Evolutionary conservation across 2,888 invertebrate genomes (phyloP).

Genomic region (Anthophora plumipes): DNA sequence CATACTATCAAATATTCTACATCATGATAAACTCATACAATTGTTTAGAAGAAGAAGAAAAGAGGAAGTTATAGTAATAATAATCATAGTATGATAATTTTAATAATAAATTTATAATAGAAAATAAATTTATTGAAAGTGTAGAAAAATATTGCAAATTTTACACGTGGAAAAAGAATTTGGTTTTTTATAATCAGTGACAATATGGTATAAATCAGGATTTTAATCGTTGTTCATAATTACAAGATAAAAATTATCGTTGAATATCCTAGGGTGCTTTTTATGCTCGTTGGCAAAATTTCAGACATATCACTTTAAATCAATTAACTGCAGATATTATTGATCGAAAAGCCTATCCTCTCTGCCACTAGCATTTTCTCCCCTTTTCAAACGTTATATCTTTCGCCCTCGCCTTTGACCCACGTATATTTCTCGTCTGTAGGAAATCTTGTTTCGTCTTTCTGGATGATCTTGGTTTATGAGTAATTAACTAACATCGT

Average conservation of each 20-base stretch:
- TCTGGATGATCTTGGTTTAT: constrained; percentile 47
- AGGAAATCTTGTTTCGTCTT: constrained; percentile 42
- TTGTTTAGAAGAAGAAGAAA: no score
- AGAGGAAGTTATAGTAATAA: no score
- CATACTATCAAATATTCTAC: no score
- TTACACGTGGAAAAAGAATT: no score
- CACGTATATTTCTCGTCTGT: constrained; percentile 16
- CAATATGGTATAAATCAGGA: no score
- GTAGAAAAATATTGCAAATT: no score
- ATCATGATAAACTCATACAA: no score
- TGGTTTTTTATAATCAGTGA: no score
- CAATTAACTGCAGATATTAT: constrained; percentile 69
- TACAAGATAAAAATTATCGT: background rate
- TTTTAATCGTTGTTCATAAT: no score
- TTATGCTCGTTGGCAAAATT: constrained; percentile 62
- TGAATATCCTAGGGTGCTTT: background rate
- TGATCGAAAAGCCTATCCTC: constrained; percentile 62
- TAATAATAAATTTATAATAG: no score
- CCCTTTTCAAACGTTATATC: constrained; percentile 32
- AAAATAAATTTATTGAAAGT: no score
- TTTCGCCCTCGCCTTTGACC: constrained; percentile 10
- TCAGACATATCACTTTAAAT: constrained; percentile 69
- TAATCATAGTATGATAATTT: no score
- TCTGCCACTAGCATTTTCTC: constrained; percentile 62
- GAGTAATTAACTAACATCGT: constrained; percentile 47